Base-by-base conservation (phyloP, 2,113 vertebrate species). In the Callipepla squamata region DNA sequence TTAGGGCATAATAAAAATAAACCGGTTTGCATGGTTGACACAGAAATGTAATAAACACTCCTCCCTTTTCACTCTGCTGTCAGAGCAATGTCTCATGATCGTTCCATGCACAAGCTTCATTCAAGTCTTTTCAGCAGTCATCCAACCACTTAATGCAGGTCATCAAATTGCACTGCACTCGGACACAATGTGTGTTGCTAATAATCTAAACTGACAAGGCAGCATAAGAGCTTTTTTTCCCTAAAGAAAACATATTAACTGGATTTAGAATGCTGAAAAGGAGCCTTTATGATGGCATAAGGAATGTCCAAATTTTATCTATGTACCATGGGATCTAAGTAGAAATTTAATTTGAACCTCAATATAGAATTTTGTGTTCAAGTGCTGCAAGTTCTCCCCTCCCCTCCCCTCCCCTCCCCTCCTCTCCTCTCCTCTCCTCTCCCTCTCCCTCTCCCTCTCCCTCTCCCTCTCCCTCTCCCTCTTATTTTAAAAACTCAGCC, bases 131-230 rank as follows among this genome's bases (percentile, higher is more conserved):
- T 50, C 87, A 95, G 85, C 40, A 87, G 67, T 77, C 77, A 81
- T n/a, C 42, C 76, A 94, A 67, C 48, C 86, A 63, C 67, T 90
- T 87, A 88, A 42, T 38, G 34, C 70, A 77, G 80, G 67, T 82
- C 93, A 80, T 26, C 40, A 77, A 66, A 58, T 73, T 79, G 63
- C 42, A 4, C 69, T 75, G 82, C 58, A 22, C 59, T 87, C 65
- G 70, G 48, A 38, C 63, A 74, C 28, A 6, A 61, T 8, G 38
- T 50, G n/a, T 77, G 61, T 53, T 61, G 36, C 25, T 79, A 89
- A 92, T 94, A 93, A 97, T 92, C 21, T 50, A 26, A 96, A 94
- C 85, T 73, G 94, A 95, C 94, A 95, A 40, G 79, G 30, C 14
- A 89, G 72, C n/a, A 36, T 5, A 78, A 84, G 48, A 75, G 30